Conservation (phyloP, 2,797 vertebrate species). For the Pseudochirops corinnae region DNA sequence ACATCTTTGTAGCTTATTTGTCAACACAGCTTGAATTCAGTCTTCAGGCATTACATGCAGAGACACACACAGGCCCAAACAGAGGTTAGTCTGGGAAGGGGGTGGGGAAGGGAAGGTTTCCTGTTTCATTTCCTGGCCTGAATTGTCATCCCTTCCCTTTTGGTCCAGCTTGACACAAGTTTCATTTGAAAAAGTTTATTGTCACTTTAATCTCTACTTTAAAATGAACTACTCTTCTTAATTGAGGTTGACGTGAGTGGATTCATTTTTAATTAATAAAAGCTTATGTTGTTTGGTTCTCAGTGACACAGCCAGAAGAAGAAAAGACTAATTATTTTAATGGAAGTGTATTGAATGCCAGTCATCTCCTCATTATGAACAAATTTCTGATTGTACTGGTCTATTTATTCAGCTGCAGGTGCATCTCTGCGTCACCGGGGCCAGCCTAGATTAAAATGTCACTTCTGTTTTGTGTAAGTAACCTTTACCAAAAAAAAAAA, state of each 20-base stretch:
- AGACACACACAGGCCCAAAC: neutral
- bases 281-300: conserved; percentile 50
- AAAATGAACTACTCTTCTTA: conserved; percentile 19
- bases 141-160: neutral
- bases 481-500: conserved; percentile 30
- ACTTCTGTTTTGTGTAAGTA: neutral
- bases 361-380: neutral
- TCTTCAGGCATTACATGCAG: neutral
- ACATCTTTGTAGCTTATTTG: neutral
- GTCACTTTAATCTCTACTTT: conserved; percentile 32
- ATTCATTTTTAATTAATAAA: conserved; percentile 2
- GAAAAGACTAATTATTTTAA: neutral
- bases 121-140: neutral
- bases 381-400: neutral
- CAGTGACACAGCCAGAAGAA: conserved; percentile 3
- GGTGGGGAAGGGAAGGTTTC: neutral
- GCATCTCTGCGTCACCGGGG: neutral
- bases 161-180: neutral
- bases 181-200: conserved; percentile 40
- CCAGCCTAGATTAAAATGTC: neutral
- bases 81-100: neutral
- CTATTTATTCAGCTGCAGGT: neutral
- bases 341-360: neutral
- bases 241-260: neutral
- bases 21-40: neutral